Evolutionary conservation across 1,140 invertebrate species (phyloP).

Genomic region (Anthonomus grandis): DNA sequence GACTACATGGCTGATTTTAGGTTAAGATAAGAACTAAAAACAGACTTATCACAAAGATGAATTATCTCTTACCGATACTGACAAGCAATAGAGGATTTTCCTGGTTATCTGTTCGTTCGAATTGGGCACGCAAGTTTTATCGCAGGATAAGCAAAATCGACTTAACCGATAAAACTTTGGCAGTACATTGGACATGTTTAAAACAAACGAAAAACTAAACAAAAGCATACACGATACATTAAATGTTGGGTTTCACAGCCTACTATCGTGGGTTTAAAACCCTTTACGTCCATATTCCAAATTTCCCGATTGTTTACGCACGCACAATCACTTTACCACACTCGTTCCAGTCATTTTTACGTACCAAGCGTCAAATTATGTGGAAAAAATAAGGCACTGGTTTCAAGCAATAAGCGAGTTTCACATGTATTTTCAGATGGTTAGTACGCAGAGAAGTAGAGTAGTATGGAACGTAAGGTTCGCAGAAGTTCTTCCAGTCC

Average conservation of each 20-base stretch:
- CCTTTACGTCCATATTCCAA: slow-evolving; percentile 20
- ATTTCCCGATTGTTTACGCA: slow-evolving; percentile 31
- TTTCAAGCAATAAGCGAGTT: too few species aligned
- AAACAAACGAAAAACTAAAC: slow-evolving; percentile 41
- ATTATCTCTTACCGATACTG: slow-evolving; percentile 49
- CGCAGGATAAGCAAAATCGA: slow-evolving; percentile 57
- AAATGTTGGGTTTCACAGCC: slow-evolving; percentile 39
- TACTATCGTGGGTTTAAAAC: slow-evolving; percentile 33
- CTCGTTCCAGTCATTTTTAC: slow-evolving; percentile 13
- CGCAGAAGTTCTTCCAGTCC: too few species aligned
- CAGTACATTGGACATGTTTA: slow-evolving; percentile 66
- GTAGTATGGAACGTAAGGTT: too few species aligned
- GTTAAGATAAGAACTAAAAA: slow-evolving; percentile 29
- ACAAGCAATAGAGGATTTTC: slow-evolving; percentile 52
- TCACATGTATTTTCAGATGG: too few species aligned
- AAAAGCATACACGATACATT: slow-evolving; percentile 40
- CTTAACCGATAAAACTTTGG: slow-evolving; percentile 64
- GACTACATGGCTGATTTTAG: slow-evolving; percentile 25
- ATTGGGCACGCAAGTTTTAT: slow-evolving; percentile 34
- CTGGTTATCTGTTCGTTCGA: slow-evolving; percentile 45
- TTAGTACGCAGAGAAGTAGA: too few species aligned
- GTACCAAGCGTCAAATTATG: slow-evolving; percentile 22
- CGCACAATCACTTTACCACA: slow-evolving; percentile 22
- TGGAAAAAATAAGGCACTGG: slow-evolving; percentile 46
- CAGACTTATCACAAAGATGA: slow-evolving; percentile 29